These are phyloP conservation scores for Helogale parvula DNA, from an alignment of 2,113 vertebrate genomes.

Conservation along the genomic window DNA sequence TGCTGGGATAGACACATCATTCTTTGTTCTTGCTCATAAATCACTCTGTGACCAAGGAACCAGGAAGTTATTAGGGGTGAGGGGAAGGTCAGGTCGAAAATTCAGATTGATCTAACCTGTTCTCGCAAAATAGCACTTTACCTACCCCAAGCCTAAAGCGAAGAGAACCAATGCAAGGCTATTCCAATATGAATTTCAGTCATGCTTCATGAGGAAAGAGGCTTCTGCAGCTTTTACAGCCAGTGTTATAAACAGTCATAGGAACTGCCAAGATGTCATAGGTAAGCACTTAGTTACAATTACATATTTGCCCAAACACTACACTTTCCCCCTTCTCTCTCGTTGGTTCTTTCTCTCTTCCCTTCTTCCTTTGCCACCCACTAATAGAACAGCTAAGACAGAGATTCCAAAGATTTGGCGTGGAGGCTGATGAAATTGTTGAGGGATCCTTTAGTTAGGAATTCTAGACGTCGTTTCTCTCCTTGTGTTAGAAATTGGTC, in stretches of 20 bases:
- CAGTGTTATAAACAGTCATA: neutral
- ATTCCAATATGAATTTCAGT: neutral
- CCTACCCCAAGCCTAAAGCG: slow-evolving; percentile 23
- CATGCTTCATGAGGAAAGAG: neutral
- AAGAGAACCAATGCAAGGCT: neutral
- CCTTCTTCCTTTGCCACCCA: slow-evolving; percentile 38
- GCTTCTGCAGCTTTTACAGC: neutral
- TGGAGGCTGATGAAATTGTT: neutral
- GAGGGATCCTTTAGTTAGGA: neutral
- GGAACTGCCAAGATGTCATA: slow-evolving; percentile 30
- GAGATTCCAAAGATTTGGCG: neutral
- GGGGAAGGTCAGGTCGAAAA: slow-evolving; percentile 86
- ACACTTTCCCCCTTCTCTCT: neutral
- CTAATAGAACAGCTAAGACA: neutral
- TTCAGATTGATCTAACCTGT: slow-evolving; percentile 81
- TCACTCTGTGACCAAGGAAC: slow-evolving; percentile 83
- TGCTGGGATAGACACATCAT: slow-evolving; percentile 83
- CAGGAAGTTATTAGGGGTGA: slow-evolving; percentile 87
- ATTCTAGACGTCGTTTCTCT: neutral
- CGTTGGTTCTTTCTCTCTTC: slow-evolving; percentile 30
- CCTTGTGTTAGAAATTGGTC: slow-evolving; percentile 18
- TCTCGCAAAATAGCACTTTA: slow-evolving; percentile 63
- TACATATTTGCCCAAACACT: rapidly evolving
- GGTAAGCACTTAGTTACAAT: slow-evolving; percentile 29
- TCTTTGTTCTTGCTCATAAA: slow-evolving; percentile 87